These are phyloP conservation scores for Carlito syrichta DNA, from an alignment of 2,113 vertebrate species.

Conservation along the genomic window DNA sequence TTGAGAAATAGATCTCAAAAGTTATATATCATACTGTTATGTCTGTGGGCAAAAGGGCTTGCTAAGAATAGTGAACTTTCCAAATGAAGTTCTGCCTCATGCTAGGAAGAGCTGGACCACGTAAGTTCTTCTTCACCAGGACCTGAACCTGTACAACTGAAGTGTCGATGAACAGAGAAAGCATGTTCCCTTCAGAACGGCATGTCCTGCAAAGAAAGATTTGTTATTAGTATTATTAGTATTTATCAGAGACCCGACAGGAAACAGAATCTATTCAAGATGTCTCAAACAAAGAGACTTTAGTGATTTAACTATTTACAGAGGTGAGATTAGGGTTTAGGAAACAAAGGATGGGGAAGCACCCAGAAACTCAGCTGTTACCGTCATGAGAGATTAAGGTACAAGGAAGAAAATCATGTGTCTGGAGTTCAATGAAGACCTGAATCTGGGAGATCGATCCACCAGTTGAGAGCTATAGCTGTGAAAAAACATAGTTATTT, in stretches of 20 bases:
- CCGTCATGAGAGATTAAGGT: not conserved
- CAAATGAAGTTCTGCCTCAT: not conserved
- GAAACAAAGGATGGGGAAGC: not conserved
- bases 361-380: not conserved
- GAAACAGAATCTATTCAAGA: not conserved
- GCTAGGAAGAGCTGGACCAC: not conserved
- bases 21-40: not conserved
- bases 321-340: not conserved
- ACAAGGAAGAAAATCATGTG: not conserved
- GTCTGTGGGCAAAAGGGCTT: not conserved
- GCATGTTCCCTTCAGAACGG: not conserved
- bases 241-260: not conserved
- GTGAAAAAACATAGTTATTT: not conserved
- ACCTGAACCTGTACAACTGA: too few relatives aligned
- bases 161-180: not conserved
- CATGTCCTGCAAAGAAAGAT: not conserved
- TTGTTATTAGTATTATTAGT: not conserved
- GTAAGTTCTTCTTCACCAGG: not conserved
- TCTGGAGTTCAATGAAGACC: not conserved
- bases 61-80: not conserved
- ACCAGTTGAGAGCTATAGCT: accelerated
- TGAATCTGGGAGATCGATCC: not conserved
- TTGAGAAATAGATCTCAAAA: not conserved
- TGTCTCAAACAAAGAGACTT: not conserved
- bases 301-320: not conserved